These are phyloP conservation scores for Bryconaethiops microstoma DNA, from an alignment of 2,797 vertebrate species.

Conservation along the genomic window DNA sequence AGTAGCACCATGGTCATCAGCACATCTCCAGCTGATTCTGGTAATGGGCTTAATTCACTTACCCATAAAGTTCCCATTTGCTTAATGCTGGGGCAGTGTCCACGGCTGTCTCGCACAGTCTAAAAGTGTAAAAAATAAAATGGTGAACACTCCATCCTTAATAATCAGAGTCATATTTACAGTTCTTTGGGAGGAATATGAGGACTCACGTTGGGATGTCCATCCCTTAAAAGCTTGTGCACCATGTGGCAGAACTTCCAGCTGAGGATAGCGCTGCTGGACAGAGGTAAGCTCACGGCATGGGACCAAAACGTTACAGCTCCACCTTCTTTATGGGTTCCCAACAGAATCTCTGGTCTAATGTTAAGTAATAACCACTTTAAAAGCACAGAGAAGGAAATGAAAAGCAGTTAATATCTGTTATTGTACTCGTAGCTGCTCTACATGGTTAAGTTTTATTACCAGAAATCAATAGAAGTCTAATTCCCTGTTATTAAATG, in stretches of 20 bases:
- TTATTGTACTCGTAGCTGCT: not conserved
- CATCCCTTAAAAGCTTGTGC: conserved; percentile 92
- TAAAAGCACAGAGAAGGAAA: not conserved
- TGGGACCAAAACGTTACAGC: conserved; percentile 97
- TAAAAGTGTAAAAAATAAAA: conserved; percentile 57
- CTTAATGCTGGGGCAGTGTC: conserved; percentile 84
- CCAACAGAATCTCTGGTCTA: conserved; percentile 86
- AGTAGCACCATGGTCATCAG: not conserved
- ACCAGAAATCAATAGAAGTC: not conserved
- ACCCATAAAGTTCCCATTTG: conserved; percentile 93
- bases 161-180: not conserved
- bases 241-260: conserved; percentile 98
- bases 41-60: conserved; percentile 59
- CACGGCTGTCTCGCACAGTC: conserved; percentile 87
- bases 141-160: not conserved
- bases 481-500: too few species aligned
- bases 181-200: not conserved
- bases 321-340: conserved; percentile 90
- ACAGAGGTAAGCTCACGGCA: conserved; percentile 86
- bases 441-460: too few species aligned
- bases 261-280: conserved; percentile 93
- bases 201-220: conserved; percentile 79
- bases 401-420: not conserved
- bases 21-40: not conserved
- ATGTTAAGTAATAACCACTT: conserved; percentile 78